phyloP scores from a whole-genome alignment of 2,113 vertebrate genomes.

The Mus pahari region DNA sequence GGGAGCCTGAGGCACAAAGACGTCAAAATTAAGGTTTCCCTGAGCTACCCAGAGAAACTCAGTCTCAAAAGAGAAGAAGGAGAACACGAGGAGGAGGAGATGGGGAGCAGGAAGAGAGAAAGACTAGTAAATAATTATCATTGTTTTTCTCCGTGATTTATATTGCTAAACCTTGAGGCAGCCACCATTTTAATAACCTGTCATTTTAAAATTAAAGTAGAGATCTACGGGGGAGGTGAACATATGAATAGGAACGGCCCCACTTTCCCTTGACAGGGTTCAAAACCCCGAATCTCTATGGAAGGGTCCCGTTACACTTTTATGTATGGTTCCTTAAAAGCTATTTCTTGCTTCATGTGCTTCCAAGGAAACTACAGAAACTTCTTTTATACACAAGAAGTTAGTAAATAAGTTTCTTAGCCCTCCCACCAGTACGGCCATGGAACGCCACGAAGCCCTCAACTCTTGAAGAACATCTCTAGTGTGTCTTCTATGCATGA shows the following conservation, averaged over 20 bases:
- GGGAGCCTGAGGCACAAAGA: background rate
- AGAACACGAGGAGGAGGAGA: background rate
- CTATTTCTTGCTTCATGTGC: constrained; percentile 55
- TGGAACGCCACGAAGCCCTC: constrained; percentile 39
- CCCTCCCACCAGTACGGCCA: constrained; percentile 38
- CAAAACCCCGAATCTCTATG: constrained; percentile 74
- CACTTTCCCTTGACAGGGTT: constrained; percentile 62
- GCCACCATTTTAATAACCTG: background rate
- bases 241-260: constrained; percentile 61
- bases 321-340: constrained; percentile 58
- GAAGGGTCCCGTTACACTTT: constrained; percentile 51
- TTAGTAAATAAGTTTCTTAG: constrained; percentile 64
- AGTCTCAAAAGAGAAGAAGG: background rate
- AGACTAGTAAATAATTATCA: background rate
- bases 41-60: background rate
- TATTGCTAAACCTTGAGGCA: background rate
- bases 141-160: constrained; percentile 24
- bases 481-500: constrained; percentile 42
- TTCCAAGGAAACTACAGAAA: constrained; percentile 56
- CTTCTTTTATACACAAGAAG: constrained; percentile 66
- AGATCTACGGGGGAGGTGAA: background rate
- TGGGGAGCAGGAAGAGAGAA: background rate
- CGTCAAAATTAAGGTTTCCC: too few relatives aligned
- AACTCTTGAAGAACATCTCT: constrained; percentile 39
- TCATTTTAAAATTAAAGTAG: constrained; percentile 64